phyloP scores from a whole-genome alignment of 2,797 vertebrate genomes.

The Xiphorhynchus erythropygius region DNA sequence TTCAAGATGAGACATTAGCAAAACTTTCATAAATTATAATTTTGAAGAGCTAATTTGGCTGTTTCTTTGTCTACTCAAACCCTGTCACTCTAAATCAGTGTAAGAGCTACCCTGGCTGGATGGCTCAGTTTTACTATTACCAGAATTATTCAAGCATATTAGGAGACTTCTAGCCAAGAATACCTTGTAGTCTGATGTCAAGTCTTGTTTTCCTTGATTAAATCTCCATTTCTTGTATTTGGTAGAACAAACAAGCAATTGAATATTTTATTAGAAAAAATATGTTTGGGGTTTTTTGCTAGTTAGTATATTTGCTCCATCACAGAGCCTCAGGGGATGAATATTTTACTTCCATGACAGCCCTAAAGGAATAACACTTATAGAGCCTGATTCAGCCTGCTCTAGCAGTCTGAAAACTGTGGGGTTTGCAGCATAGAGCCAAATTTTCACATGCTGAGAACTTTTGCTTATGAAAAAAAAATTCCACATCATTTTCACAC shows the following conservation, averaged over 20 bases:
- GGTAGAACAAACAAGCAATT: slow-evolving; percentile 13
- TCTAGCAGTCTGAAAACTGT: neutral
- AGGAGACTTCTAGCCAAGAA: slow-evolving; percentile 29
- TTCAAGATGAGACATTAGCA: neutral
- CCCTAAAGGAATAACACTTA: neutral
- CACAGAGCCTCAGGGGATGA: neutral
- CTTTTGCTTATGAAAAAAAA: neutral
- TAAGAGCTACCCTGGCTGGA: neutral
- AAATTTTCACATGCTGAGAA: neutral
- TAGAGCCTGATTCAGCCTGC: neutral
- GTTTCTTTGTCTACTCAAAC: neutral
- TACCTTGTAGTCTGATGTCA: slow-evolving; percentile 28
- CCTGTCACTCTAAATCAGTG: neutral
- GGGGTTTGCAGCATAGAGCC: neutral
- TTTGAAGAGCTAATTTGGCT: slow-evolving; percentile 4
- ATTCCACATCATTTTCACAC: neutral
- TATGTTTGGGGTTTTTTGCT: slow-evolving; percentile 7
- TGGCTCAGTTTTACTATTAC: neutral
- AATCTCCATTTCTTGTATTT: slow-evolving; percentile 18
- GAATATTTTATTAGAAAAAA: slow-evolving; percentile 37
- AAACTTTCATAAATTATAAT: neutral
- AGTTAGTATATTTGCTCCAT: slow-evolving; percentile 2
- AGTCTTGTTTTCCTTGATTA: slow-evolving; percentile 46
- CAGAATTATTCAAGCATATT: slow-evolving; percentile 39
- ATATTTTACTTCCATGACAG: slow-evolving; percentile 14